phyloP scores from a whole-genome alignment of 2,113 vertebrate species.

The Odobenus rosmarus region DNA sequence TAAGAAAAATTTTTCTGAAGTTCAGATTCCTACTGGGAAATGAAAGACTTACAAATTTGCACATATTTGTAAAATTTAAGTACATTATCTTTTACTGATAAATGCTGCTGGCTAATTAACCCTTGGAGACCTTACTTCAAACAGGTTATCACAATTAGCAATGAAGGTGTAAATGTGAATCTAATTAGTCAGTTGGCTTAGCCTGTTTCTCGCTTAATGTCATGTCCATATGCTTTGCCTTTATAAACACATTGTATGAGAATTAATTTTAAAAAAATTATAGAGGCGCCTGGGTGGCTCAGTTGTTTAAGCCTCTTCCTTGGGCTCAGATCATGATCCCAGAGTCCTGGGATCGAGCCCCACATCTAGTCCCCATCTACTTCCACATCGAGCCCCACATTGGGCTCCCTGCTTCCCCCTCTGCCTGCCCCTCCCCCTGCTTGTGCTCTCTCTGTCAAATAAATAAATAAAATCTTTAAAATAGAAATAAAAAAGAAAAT shows the following conservation, averaged over 20 bases:
- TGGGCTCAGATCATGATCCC: background rate
- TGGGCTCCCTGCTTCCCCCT: no score
- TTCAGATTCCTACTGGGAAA: conserved; percentile 47
- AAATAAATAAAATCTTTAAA: background rate
- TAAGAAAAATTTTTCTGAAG: background rate
- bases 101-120: conserved; percentile 43
- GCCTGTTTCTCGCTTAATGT: background rate
- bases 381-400: no score
- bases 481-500: background rate
- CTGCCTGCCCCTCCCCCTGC: background rate
- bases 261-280: conserved; percentile 33
- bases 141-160: conserved; percentile 33
- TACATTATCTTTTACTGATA: conserved; percentile 36
- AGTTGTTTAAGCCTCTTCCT: background rate
- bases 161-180: background rate
- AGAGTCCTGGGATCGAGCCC: background rate
- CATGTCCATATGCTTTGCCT: background rate
- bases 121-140: conserved; percentile 20
- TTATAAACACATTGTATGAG: background rate
- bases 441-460: background rate
- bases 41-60: conserved; percentile 5
- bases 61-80: conserved; percentile 35
- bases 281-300: background rate
- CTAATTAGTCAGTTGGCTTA: background rate
- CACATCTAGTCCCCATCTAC: no score